Base-by-base conservation (phyloP, 2,797 vertebrate species). In the Necrosyrtes monachus region DNA sequence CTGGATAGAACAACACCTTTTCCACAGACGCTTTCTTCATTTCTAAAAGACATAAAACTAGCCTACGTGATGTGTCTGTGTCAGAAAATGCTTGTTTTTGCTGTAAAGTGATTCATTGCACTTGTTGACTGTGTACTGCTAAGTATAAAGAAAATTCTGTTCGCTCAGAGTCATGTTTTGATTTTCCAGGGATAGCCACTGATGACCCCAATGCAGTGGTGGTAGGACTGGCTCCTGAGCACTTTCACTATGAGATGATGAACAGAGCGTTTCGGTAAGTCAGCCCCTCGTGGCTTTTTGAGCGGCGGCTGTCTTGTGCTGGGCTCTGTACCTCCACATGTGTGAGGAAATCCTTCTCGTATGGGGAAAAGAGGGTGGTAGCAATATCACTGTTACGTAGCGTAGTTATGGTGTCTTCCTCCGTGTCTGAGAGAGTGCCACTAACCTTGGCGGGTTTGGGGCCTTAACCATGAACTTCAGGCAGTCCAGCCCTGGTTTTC, bases 191-290 rank as follows among this genome's bases (percentile, higher is more conserved):
- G 81, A 97, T 99, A 33, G 98, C 98, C 93, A 99, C 98, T 0
- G 98, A 97, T 4, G 97, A 99, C 56, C 99, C 99, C 37, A 99
- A 99, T 13, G 99, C 99, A 9, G 99, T 99, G 30, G 99, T 99
- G 73, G 79, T 99, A 25, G 99, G 99, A 90, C 97, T 99, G 94
- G 99, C 99, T 92, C 99, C 99, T 7, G 98, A 99, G 84, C 99
- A 98, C 93, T 99, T 99, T 94, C 98, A 99, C 98, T 99, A 99
- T 43, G 97, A 99, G 96, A 98, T 96, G 86, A 98, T 99, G 97
- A 99, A 99, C 98, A 97, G 97, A 94, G 99, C 99, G 10, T 99
- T 99, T 96, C 98, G 98, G 99, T 99, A 96, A 98, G 98, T 90
- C 35, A 30, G 27, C 37, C 31, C 31, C 28, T 70, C 0, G 0